These are phyloP conservation scores for Lophius piscatorius DNA, from an alignment of 2,113 vertebrate species.

Conservation along the genomic window DNA sequence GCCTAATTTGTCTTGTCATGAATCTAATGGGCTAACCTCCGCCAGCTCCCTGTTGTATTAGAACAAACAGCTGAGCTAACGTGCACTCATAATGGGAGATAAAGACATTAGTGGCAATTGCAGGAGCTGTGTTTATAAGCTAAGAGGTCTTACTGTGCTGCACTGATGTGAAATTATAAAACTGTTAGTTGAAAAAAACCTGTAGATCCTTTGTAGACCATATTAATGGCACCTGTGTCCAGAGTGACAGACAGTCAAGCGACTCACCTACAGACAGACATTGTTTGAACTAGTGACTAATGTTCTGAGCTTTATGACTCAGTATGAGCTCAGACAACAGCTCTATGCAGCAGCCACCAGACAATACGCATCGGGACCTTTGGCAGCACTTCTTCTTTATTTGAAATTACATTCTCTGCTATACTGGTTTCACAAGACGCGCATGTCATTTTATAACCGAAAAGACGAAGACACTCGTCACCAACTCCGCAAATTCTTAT, in stretches of 20 bases:
- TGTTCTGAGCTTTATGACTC: slow-evolving; percentile 25
- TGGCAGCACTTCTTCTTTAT: background rate
- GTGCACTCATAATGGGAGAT: slow-evolving; percentile 1
- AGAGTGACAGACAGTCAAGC: background rate
- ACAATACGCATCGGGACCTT: slow-evolving; percentile 23
- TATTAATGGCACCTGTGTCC: background rate
- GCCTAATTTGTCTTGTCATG: slow-evolving; percentile 16
- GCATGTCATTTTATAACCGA: no score
- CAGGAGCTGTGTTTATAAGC: slow-evolving; percentile 4
- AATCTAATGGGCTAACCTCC: slow-evolving; percentile 11
- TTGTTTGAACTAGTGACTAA: slow-evolving; percentile 7
- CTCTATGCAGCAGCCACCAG: slow-evolving; percentile 34
- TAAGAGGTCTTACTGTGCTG: background rate
- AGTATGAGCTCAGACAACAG: slow-evolving; percentile 47
- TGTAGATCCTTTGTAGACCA: background rate
- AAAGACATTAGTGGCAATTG: slow-evolving; percentile 15
- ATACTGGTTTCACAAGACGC: background rate
- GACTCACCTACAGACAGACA: no score
- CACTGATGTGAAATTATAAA: slow-evolving; percentile 4
- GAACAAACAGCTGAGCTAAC: slow-evolving; percentile 25
- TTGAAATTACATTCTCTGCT: no score
- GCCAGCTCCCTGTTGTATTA: slow-evolving; percentile 12
- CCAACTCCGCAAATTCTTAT: no score
- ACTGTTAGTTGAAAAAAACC: background rate
- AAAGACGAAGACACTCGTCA: no score